A percentile compares a stretch with the other conserved stretches of the same genome.
Evolutionary conservation across 2,797 vertebrate species (phyloP).

Genomic region (Enteromius unitaeniatus): DNA sequence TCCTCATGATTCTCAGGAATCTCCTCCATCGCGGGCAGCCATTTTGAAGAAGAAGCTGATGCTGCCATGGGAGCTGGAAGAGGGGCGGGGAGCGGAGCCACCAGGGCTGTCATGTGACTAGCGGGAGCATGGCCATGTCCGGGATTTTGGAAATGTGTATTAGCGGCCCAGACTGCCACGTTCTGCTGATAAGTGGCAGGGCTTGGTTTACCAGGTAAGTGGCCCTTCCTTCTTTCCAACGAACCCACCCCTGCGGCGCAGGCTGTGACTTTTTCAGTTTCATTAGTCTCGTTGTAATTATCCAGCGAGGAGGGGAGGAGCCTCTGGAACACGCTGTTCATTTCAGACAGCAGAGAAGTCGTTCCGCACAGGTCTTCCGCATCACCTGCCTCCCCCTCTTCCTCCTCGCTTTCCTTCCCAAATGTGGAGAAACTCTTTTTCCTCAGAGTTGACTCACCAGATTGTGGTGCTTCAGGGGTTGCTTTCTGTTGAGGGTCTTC

Average conservation of each 20-base stretch:
- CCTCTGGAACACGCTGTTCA: conserved; percentile 97
- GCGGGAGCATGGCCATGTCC: conserved; percentile 81
- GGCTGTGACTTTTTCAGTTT: conserved; percentile 77
- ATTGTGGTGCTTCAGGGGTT: conserved; percentile 72
- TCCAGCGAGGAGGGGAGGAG: conserved; percentile 90
- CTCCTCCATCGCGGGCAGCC: conserved; percentile 99
- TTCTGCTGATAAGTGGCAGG: conserved; percentile 87
- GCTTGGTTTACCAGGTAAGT: conserved; percentile 84
- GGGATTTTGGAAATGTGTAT: conserved; percentile 95
- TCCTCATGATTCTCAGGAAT: conserved; percentile 98
- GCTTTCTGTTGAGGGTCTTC: conserved; percentile 87
- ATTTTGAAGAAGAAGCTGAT: conserved; percentile 83
- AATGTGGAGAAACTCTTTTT: conserved; percentile 98
- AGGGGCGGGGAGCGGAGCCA: conserved; percentile 54
- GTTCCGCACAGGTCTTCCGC: conserved; percentile 83
- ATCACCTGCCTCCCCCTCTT: conserved; percentile 67
- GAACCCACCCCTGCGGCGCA: conserved; percentile 77
- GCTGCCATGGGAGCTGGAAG: conserved; percentile 64
- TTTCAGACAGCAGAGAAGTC: conserved; percentile 91
- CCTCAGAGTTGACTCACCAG: conserved; percentile 71
- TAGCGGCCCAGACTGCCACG: conserved; percentile 95
- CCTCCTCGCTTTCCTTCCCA: conserved; percentile 89
- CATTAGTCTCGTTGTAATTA: conserved; percentile 82
- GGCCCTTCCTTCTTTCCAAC: conserved; percentile 88
- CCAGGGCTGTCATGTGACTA: conserved; percentile 77